phyloP scores from a whole-genome alignment of 2,888 invertebrate species.

The Aphodius granarius region DNA sequence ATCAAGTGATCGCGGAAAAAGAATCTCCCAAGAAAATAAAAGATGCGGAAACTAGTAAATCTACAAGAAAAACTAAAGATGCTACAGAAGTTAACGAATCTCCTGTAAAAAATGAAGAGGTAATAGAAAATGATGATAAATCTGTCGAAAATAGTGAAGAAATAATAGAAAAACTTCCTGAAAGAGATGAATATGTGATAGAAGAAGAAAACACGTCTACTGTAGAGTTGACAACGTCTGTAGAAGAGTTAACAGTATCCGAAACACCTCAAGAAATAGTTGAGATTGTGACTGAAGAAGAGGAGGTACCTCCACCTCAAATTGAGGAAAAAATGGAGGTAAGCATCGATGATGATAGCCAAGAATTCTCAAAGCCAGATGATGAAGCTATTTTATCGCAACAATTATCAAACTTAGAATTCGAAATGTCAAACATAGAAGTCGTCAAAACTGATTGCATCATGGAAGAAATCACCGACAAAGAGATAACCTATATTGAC shows the following conservation, averaged over 20 bases:
- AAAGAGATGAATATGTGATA: conserved; percentile 6
- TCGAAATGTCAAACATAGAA: conserved; percentile 3
- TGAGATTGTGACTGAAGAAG: not conserved
- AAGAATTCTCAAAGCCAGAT: conserved; percentile 14
- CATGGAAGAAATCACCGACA: conserved; percentile 6
- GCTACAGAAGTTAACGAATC: not conserved
- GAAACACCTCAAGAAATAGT: not conserved
- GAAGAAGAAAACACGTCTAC: conserved; percentile 44
- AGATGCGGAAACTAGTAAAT: not conserved
- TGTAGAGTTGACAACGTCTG: conserved; percentile 41
- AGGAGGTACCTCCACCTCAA: not conserved
- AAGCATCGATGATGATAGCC: conserved; percentile 1
- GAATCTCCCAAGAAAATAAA: conserved; percentile 21
- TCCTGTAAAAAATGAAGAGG: conserved; percentile 1
- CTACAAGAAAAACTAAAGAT: not conserved
- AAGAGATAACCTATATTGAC: conserved; percentile 20
- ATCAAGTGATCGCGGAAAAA: conserved; percentile 55
- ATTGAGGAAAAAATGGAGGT: not conserved
- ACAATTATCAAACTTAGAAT: conserved; percentile 27
- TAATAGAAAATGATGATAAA: conserved; percentile 35
- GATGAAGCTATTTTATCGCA: conserved; percentile 22
- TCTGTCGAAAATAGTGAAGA: conserved; percentile 58
- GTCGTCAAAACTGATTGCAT: conserved; percentile 8
- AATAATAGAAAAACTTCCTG: conserved; percentile 36
- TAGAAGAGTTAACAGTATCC: not conserved